These are phyloP conservation scores for Galagoides demidoff DNA, from an alignment of 2,797 vertebrate species.

Conservation along the genomic window DNA sequence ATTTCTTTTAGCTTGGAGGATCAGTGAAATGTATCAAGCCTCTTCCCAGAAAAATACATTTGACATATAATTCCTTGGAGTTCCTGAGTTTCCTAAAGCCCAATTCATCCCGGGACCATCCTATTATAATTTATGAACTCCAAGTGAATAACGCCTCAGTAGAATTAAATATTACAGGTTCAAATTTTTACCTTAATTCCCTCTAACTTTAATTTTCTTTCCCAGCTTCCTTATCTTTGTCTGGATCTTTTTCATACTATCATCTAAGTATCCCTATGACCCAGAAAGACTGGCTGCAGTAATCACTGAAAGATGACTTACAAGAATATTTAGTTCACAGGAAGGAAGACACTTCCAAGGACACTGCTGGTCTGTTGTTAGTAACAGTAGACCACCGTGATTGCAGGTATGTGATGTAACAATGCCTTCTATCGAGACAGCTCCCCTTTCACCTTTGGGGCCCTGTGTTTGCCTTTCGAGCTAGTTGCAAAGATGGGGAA, in stretches of 20 bases:
- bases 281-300: background rate
- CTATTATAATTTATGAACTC: background rate
- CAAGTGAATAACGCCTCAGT: background rate
- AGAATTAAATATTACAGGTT: background rate
- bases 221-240: background rate
- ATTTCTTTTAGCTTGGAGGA: background rate
- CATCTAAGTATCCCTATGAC: background rate
- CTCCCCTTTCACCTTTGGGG: slow-evolving; percentile 17
- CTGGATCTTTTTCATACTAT: background rate
- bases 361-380: background rate
- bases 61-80: background rate
- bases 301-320: background rate
- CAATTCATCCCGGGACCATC: background rate
- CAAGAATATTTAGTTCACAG: slow-evolving; percentile 9
- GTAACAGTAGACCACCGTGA: background rate
- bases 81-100: slow-evolving; percentile 13
- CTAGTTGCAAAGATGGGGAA: slow-evolving; percentile 43
- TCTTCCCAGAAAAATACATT: slow-evolving; percentile 19
- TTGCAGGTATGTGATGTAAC: background rate
- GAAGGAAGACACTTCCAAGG: slow-evolving; percentile 19
- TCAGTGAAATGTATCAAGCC: background rate
- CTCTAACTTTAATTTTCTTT: background rate
- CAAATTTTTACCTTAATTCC: slow-evolving; percentile 45
- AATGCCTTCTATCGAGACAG: slow-evolving; percentile 41
- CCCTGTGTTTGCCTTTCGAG: slow-evolving; percentile 38